Base-by-base conservation (phyloP, 2,113 vertebrate species). In the Etheostoma cragini region DNA sequence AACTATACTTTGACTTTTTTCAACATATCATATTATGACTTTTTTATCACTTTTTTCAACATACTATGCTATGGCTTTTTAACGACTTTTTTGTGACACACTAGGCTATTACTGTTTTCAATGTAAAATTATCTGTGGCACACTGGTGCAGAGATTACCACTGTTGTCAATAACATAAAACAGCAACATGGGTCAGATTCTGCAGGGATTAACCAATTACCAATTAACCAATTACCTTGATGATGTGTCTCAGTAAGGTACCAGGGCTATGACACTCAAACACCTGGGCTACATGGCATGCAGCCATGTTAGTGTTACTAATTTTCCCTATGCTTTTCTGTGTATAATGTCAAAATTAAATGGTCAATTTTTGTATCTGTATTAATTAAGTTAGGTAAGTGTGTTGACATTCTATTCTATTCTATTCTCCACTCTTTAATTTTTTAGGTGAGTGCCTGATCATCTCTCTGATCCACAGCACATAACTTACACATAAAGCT, bases 361-460 rank as follows among this genome's bases (percentile, higher is more conserved):
- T 30, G 13, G 10, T 8, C 16, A 13, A 61, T 38, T 61, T 47
- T 21, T n/a, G 1, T 30, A 26, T 54, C 1, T 3, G 17, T 16
- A 78, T 72, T 35, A 73, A 80, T 78, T 7, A 19, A 19, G 49
- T 57, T 21, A 72, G 67, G 68, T 17, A 58, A 58, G 21, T 54
- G 21, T 52, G 60, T 74, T 56, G 1, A 19, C 47, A n/a, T 54
- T 66, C 49, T 22, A 65, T 26, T 57, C 53, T 26, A 30, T 30
- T 30, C 35, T 22, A 5, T 35, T 69, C 50, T 15, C 47, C 8
- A 60, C 12, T 53, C 26, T 45, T 42, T 49, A 49, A 19, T 82
- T 88, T 86, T 88, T 74, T 82, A 90, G 85, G 80, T 78, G 84
- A 91, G 82, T 19, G 77, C 67, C 61, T n/a, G 60, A 86, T 82